These are phyloP conservation scores for Apteryx owenii DNA, from an alignment of 2,113 vertebrate species.

Conservation along the genomic window DNA sequence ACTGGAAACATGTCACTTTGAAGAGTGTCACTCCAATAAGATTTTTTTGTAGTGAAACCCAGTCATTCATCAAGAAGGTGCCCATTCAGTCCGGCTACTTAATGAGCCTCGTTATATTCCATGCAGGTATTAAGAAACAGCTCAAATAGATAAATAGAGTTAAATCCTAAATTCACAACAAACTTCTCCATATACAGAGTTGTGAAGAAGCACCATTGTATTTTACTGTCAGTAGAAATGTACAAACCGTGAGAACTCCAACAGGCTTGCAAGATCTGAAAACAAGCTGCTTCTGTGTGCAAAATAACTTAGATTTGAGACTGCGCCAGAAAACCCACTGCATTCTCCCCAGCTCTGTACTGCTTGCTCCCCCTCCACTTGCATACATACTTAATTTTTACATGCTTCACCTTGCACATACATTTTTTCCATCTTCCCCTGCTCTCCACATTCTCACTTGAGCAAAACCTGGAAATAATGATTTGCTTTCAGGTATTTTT, in stretches of 20 bases:
- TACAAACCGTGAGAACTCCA: background rate
- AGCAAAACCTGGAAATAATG: background rate
- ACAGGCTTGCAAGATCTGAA: background rate
- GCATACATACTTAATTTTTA: background rate
- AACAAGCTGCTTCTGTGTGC: constrained; percentile 1
- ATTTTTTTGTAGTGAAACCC: background rate
- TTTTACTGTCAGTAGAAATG: background rate
- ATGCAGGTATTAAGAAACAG: background rate
- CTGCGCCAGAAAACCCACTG: background rate
- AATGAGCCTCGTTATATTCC: background rate
- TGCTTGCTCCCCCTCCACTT: background rate
- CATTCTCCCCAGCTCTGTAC: background rate
- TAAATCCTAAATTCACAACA: background rate
- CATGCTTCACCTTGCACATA: background rate
- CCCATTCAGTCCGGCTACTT: background rate
- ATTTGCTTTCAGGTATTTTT: background rate
- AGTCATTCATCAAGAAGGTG: background rate
- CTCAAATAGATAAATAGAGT: background rate
- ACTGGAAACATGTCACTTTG: background rate
- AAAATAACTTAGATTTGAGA: background rate
- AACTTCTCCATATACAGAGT: background rate
- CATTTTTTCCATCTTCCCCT: background rate
- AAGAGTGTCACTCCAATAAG: background rate
- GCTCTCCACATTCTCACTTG: background rate
- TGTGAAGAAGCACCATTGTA: background rate